These are phyloP conservation scores for Phylloscopus trochilus DNA, from an alignment of 2,113 vertebrate species.

Conservation along the genomic window DNA sequence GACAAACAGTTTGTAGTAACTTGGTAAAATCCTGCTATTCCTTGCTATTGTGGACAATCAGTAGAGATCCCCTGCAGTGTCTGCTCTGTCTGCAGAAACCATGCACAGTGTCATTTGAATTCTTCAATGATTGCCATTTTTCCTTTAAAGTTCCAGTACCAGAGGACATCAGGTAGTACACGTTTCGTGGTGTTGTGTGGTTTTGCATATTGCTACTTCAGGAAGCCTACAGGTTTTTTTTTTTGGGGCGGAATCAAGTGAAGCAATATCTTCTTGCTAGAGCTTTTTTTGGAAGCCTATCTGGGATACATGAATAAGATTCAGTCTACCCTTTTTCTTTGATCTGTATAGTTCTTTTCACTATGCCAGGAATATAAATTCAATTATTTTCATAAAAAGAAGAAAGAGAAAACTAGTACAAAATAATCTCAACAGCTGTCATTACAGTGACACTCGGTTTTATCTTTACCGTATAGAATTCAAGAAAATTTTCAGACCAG, in stretches of 20 bases:
- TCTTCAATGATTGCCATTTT: neutral
- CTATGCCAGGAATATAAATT: neutral
- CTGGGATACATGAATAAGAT: neutral
- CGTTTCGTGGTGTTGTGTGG: neutral
- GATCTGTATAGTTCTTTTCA: neutral
- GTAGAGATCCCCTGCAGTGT: neutral
- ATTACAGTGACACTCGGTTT: neutral
- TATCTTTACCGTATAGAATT: neutral
- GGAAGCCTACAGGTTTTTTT: neutral
- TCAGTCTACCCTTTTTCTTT: neutral
- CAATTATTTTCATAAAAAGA: neutral
- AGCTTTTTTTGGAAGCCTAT: neutral
- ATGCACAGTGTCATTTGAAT: neutral
- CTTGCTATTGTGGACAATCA: neutral
- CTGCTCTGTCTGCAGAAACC: neutral
- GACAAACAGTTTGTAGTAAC: neutral
- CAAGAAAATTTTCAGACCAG: neutral
- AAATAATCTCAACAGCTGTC: neutral
- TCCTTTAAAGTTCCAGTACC: neutral
- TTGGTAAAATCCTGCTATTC: neutral
- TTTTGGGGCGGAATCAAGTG: neutral
- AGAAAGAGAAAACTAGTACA: neutral
- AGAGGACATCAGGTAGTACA: neutral
- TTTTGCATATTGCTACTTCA: neutral
- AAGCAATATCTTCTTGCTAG: neutral